These are phyloP conservation scores for Penaeus japonicus DNA, from an alignment of 1,140 invertebrate genomes.

Conservation along the genomic window DNA sequence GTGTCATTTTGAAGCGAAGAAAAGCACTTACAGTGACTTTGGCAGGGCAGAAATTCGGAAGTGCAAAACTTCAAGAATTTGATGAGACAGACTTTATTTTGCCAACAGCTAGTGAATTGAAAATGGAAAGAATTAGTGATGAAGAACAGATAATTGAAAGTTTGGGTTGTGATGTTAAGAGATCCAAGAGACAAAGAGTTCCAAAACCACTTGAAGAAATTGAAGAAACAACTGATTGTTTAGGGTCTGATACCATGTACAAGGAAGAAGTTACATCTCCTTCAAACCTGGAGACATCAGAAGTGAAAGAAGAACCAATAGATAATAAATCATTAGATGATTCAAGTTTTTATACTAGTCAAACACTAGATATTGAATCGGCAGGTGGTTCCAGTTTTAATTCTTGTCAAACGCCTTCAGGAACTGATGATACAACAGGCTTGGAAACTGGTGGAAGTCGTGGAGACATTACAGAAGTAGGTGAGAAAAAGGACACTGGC, in stretches of 20 bases:
- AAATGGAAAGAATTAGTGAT: neutral
- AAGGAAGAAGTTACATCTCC: neutral
- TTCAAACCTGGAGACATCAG: no score
- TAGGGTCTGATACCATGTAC: neutral
- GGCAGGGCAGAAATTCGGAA: constrained; percentile 35
- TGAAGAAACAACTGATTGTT: neutral
- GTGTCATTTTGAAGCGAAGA: constrained; percentile 43
- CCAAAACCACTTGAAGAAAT: neutral
- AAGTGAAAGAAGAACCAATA: no score
- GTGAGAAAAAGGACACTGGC: neutral
- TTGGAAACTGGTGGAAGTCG: neutral
- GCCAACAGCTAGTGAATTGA: constrained; percentile 12
- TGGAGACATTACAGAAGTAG: neutral
- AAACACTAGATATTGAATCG: no score
- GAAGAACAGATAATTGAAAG: neutral
- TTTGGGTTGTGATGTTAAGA: neutral
- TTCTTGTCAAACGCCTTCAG: no score
- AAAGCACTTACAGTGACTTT: constrained; percentile 52
- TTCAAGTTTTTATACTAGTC: no score
- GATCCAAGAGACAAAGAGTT: neutral
- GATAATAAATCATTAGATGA: no score
- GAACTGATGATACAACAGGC: no score
- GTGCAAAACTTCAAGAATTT: constrained; percentile 43
- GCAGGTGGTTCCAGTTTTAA: no score
- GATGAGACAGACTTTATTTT: constrained; percentile 41